Base-by-base conservation (phyloP, 92 coral and sea anemone genomes). In the Umimayanthus chanpuru region DNA sequence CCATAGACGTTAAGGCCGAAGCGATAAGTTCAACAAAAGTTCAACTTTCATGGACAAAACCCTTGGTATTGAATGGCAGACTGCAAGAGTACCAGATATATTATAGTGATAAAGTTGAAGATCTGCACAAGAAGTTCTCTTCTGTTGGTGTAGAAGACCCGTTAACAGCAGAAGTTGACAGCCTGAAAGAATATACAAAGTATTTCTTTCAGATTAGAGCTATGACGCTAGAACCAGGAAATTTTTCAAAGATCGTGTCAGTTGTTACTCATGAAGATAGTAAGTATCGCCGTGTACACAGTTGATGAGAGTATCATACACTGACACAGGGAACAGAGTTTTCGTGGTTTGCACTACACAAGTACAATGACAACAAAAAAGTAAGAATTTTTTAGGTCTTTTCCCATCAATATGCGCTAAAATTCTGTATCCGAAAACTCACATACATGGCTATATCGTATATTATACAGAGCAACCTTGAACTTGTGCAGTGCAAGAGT, bases 191-290 rank as follows among this genome's bases (percentile, higher is more conserved):
- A 26, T 25, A 41, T 71, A 68, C 87, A 26, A 14, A 28, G 78
- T 83, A 83, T 29, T 83, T 68, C 58, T 83, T 83, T 32, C 26
- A 3, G 21, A 43, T 83, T 20, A 44, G 87, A 40, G 87, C 76
- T 18, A 4, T 0, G 65, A 83, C 78, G 43, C 16, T 30, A 18
- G 3, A 1, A 3, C 36, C 61, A 9, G 87, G 87, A 83, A 83
- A 83, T 14, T 6, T 49, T 9, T 83, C 87, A 9, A 55, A 72
- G 32, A 72, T 71, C 20, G 78, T 83, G 12, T 83, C 87, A 14
- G 76, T 30, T 14, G 36, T 50, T 71, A 83, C 87, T 11, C 39
- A 43, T 14, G 87, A 83, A 83, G 87, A 83, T 56, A 29, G 87
- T 83, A 70, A 83, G 87, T 83, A 9, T 1, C 29, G 30, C 66